These are phyloP conservation scores for Chaetogeoica ovagalla DNA, from an alignment of 2,888 invertebrate genomes.

Conservation along the genomic window DNA sequence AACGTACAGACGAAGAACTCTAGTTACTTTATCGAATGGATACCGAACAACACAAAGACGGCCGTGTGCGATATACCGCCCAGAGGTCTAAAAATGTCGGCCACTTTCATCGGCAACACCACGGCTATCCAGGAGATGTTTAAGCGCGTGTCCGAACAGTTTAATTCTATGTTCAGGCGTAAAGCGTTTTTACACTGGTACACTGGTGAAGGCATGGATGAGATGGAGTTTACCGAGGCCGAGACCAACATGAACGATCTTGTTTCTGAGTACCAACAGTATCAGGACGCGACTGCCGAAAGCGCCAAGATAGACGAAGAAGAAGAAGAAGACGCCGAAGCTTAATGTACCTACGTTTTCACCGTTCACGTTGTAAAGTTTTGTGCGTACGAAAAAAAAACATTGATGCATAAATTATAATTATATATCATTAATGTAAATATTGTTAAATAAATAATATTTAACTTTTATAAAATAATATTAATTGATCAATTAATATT, in stretches of 20 bases:
- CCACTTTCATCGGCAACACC: conserved; percentile 67
- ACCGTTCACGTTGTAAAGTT: no score
- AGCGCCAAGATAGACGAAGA: background rate
- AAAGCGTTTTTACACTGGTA: conserved; percentile 78
- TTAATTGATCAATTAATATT: no score
- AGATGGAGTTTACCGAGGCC: conserved; percentile 1
- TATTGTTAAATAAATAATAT: no score
- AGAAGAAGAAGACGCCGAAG: no score
- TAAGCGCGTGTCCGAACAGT: conserved; percentile 66
- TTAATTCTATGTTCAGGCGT: conserved; percentile 67
- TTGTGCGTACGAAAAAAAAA: no score
- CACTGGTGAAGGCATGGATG: background rate
- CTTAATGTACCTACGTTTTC: no score
- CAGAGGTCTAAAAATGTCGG: conserved; percentile 67
- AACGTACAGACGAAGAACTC: no score
- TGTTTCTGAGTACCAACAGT: background rate
- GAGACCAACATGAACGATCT: background rate
- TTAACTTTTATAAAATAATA: no score
- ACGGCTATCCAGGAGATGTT: conserved; percentile 68
- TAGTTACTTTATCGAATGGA: no score
- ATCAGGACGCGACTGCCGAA: background rate
- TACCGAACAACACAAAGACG: no score
- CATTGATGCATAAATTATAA: no score
- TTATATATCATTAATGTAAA: no score
- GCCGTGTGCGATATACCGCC: conserved; percentile 83